A percentile compares a stretch with the other conserved stretches of the same genome.
Evolutionary conservation across 2,113 vertebrate species (phyloP).

Genomic region (Electrona antarctica): DNA sequence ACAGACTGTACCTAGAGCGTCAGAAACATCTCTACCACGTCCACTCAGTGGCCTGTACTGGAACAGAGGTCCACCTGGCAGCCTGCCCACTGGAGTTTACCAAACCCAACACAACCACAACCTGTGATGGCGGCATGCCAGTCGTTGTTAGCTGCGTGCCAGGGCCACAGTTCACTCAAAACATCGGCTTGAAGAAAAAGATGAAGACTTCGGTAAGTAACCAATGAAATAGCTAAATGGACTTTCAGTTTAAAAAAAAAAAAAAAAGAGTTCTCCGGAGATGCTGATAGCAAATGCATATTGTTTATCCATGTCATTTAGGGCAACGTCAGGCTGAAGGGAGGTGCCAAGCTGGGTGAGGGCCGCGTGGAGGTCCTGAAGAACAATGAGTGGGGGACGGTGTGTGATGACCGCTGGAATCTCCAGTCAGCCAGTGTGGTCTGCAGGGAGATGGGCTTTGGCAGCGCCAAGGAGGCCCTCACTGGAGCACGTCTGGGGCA

Average conservation of each 20-base stretch:
- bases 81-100: slow-evolving; percentile 89
- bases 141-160: slow-evolving; percentile 90
- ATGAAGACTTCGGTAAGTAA: slow-evolving; percentile 66
- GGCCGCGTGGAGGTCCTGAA: slow-evolving; percentile 92
- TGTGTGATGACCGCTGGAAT: slow-evolving; percentile 95
- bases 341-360: slow-evolving; percentile 85
- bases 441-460: slow-evolving; percentile 95
- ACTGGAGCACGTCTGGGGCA: slow-evolving; percentile 93
- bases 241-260: too few species aligned
- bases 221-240: too few species aligned
- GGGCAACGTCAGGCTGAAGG: slow-evolving; percentile 87
- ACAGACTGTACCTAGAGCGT: slow-evolving; percentile 85
- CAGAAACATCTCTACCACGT: slow-evolving; percentile 85
- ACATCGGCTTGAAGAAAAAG: slow-evolving; percentile 82
- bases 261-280: too few species aligned
- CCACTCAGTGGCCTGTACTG: slow-evolving; percentile 87
- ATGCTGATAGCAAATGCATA: too few species aligned
- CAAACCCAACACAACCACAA: slow-evolving; percentile 77
- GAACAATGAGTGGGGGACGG: slow-evolving; percentile 89
- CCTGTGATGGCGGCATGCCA: slow-evolving; percentile 81
- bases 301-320: slow-evolving; percentile 43
- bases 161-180: slow-evolving; percentile 79
- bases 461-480: slow-evolving; percentile 92
- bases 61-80: slow-evolving; percentile 91
- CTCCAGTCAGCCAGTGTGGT: slow-evolving; percentile 91